Conservation (phyloP, 2,797 vertebrate species). For the Enteromius anoplus region DNA sequence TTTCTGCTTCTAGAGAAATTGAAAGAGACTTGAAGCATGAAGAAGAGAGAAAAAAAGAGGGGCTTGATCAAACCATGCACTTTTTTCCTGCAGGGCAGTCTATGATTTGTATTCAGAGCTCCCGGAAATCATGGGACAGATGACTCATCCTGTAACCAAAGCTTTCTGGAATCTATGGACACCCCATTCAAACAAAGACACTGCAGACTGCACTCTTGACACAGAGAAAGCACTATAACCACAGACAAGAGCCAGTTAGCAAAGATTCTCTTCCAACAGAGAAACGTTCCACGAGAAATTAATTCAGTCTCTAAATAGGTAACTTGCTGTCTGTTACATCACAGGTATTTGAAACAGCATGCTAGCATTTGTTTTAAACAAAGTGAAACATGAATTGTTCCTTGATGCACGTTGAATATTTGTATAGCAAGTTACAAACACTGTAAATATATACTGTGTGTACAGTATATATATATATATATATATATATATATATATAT, state of each 20-base stretch:
- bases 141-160: conserved; percentile 44
- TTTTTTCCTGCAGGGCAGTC: conserved; percentile 51
- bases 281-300: background rate
- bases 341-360: background rate
- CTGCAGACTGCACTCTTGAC: conserved; percentile 5
- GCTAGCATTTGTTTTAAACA: background rate
- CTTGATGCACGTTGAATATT: background rate
- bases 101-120: conserved; percentile 39
- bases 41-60: conserved; percentile 37
- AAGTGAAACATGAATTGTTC: background rate
- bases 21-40: background rate
- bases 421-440: background rate
- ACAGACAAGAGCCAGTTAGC: background rate
- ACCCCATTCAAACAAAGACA: conserved; percentile 37
- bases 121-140: conserved; percentile 44
- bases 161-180: conserved; percentile 33
- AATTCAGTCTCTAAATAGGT: background rate
- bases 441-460: too few species aligned
- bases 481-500: too few species aligned
- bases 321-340: background rate
- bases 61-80: conserved; percentile 53
- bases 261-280: background rate
- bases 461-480: too few species aligned
- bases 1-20: background rate
- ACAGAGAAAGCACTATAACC: conserved; percentile 11